Percentiles rank a stretch among this genome's conserved stretches.
phyloP scores from a whole-genome alignment of 2,888 invertebrate species.

The Ormyrus nitidulus region DNA sequence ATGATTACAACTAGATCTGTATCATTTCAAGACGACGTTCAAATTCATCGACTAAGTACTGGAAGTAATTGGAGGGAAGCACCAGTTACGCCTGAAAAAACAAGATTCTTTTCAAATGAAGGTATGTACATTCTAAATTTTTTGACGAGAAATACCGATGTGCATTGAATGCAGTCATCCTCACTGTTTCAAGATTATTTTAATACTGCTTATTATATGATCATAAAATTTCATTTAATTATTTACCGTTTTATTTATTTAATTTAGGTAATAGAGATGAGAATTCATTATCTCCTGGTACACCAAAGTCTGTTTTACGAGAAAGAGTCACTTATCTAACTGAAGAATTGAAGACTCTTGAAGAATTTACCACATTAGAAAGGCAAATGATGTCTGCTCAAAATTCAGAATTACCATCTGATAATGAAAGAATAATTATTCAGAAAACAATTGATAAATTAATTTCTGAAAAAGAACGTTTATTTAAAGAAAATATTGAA shows the following conservation, averaged over 20 bases:
- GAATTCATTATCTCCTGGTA: slow-evolving; percentile 62
- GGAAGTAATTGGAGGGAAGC: slow-evolving; percentile 58
- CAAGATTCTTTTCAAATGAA: slow-evolving; percentile 25
- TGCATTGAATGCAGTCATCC: not conserved
- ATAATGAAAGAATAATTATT: slow-evolving; percentile 39
- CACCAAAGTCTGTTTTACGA: slow-evolving; percentile 67
- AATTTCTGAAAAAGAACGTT: slow-evolving; percentile 3
- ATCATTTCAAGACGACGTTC: slow-evolving; percentile 55
- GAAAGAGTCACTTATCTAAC: slow-evolving; percentile 76
- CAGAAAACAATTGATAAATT: slow-evolving; percentile 43
- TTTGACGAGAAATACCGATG: not conserved
- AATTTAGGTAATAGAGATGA: not conserved
- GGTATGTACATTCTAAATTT: slow-evolving; percentile 24
- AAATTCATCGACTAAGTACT: slow-evolving; percentile 44
- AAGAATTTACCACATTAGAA: slow-evolving; percentile 80
- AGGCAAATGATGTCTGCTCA: slow-evolving; percentile 77
- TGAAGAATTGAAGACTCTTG: slow-evolving; percentile 77
- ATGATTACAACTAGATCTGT: slow-evolving; percentile 13
- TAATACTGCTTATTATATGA: not conserved
- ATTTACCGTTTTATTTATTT: slow-evolving; percentile 2
- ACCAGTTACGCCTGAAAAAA: slow-evolving; percentile 49
- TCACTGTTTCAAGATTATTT: not conserved
- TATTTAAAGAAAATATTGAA: slow-evolving; percentile 36
- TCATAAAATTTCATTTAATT: slow-evolving; percentile 12
- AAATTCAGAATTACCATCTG: slow-evolving; percentile 35